Conservation (phyloP, 2,888 invertebrate genomes). For the Athalia circularis region DNA sequence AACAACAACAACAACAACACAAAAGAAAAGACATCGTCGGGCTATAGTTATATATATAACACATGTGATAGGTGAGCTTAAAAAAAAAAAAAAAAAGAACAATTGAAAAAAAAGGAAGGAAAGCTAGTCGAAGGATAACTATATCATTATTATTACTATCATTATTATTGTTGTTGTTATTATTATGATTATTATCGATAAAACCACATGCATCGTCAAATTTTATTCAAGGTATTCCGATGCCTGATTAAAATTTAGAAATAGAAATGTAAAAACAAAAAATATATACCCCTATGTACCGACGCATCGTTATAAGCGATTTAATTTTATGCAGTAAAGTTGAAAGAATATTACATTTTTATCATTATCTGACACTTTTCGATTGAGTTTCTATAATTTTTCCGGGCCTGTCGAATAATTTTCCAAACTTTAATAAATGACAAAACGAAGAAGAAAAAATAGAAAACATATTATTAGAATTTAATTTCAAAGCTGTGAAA, state of each 20-base stretch:
- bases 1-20: too few species aligned
- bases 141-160: neutral
- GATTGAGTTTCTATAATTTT: too few species aligned
- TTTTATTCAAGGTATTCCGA: neutral
- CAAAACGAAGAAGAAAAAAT: too few species aligned
- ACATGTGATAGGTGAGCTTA: conserved; percentile 4
- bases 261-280: too few species aligned
- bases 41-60: neutral
- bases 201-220: neutral
- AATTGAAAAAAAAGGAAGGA: neutral
- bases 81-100: neutral
- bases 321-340: neutral
- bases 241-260: neutral
- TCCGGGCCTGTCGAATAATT: neutral
- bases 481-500: conserved; percentile 44
- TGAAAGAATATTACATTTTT: conserved; percentile 1
- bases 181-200: neutral
- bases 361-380: conserved; percentile 24
- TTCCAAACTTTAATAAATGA: too few species aligned
- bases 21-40: conserved; percentile 30
- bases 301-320: too few species aligned
- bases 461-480: neutral
- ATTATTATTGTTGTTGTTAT: neutral
- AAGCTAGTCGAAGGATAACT: neutral
- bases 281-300: too few species aligned